phyloP scores from a whole-genome alignment of 2,797 vertebrate species.

The Molossus molossus region DNA sequence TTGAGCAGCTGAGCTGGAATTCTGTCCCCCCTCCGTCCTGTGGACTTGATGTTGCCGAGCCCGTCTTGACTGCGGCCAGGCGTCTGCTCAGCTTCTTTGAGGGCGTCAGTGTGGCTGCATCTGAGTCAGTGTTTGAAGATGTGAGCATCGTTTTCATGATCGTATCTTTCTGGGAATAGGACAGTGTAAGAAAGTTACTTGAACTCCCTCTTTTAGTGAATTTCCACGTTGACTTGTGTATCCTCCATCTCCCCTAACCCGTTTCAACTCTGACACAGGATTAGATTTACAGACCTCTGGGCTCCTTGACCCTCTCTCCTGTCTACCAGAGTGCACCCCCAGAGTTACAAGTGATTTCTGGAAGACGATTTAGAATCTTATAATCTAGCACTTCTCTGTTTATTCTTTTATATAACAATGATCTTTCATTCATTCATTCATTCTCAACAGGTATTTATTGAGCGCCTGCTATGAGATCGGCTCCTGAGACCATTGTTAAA shows the following conservation, averaged over 20 bases:
- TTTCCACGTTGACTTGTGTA: not conserved
- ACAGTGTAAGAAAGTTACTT: not conserved
- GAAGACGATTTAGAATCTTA: not conserved
- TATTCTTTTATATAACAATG: not conserved
- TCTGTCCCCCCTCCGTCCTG: accelerated
- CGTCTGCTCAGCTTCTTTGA: not conserved
- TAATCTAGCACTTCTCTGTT: not conserved
- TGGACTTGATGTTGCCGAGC: accelerated
- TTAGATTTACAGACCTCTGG: not conserved
- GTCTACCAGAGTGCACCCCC: not conserved
- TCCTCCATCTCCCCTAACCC: too few species aligned
- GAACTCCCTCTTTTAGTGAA: not conserved
- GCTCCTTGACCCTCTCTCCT: not conserved
- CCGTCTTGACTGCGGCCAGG: not conserved
- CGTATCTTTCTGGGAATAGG: not conserved
- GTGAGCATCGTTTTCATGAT: not conserved
- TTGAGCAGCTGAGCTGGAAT: not conserved
- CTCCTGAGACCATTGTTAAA: not conserved
- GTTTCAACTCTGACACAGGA: not conserved
- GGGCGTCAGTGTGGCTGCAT: too few species aligned
- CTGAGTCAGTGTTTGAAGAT: not conserved
- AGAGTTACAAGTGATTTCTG: not conserved
- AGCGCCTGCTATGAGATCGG: not conserved
- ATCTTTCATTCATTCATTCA: not conserved
- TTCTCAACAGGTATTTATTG: not conserved